phyloP scores from a whole-genome alignment of 2,113 vertebrate species.

The Galemys pyrenaicus region DNA sequence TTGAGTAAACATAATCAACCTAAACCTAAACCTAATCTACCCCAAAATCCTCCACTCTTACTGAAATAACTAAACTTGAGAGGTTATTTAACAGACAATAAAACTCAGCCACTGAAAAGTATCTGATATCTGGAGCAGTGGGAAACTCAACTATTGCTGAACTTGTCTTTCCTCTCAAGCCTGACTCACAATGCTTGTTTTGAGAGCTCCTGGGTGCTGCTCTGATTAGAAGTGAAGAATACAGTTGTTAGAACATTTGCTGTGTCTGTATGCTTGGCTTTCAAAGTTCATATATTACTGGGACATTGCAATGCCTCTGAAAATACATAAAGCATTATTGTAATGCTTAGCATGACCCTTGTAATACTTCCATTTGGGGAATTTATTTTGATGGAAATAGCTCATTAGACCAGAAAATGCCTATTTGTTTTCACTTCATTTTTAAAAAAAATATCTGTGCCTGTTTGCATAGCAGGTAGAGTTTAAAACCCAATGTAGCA shows the following conservation, averaged over 20 bases:
- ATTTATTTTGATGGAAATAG: conserved; percentile 83
- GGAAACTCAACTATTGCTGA: conserved; percentile 41
- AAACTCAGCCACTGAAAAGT: neutral
- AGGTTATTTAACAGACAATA: conserved; percentile 39
- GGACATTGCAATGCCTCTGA: conserved; percentile 65
- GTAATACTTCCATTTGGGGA: conserved; percentile 77
- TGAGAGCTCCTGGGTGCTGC: conserved; percentile 64
- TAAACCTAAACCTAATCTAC: conserved; percentile 25
- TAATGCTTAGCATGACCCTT: conserved; percentile 66
- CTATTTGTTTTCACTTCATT: conserved; percentile 74
- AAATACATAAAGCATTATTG: conserved; percentile 79
- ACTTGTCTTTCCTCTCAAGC: conserved; percentile 45
- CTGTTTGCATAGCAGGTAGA: conserved; percentile 65
- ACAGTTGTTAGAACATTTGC: conserved; percentile 71
- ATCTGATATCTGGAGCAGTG: conserved; percentile 56
- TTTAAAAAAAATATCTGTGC: conserved; percentile 16
- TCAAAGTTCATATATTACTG: conserved; percentile 64
- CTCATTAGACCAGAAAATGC: conserved; percentile 55
- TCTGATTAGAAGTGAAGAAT: conserved; percentile 68
- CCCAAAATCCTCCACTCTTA: conserved; percentile 1
- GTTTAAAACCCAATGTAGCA: conserved; percentile 57
- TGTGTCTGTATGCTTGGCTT: conserved; percentile 40
- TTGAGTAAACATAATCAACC: too few relatives aligned
- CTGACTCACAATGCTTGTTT: conserved; percentile 6
- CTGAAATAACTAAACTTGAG: conserved; percentile 49